Evolutionary conservation across 2,888 invertebrate species (phyloP).

Genomic region (Pandemis heparana): DNA sequence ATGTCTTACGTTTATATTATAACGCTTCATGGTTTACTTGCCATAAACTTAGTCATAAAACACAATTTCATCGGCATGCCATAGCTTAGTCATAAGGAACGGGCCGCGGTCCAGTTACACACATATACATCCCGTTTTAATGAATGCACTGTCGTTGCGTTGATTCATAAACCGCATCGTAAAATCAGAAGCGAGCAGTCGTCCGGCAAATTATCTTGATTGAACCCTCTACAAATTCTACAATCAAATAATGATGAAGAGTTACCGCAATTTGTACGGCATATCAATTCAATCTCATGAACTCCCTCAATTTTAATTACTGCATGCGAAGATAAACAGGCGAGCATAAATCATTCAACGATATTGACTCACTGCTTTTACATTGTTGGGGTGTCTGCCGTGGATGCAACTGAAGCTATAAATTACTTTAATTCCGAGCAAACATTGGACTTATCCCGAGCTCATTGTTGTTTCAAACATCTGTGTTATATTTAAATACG

Average conservation of each 20-base stretch:
- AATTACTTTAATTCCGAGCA: slow-evolving; percentile 55
- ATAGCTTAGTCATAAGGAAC: slow-evolving; percentile 62
- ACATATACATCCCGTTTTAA: slow-evolving; percentile 63
- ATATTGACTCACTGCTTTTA: slow-evolving; percentile 65
- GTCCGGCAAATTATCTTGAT: slow-evolving; percentile 56
- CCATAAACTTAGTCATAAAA: slow-evolving; percentile 44
- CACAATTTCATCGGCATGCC: slow-evolving; percentile 49
- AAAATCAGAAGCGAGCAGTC: slow-evolving; percentile 68
- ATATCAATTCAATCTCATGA: slow-evolving; percentile 29
- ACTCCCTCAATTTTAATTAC: slow-evolving; percentile 24
- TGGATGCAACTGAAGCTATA: slow-evolving; percentile 70
- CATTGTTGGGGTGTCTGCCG: slow-evolving; percentile 61
- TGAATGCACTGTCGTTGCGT: slow-evolving; percentile 69
- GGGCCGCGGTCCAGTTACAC: slow-evolving; percentile 56
- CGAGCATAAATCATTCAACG: slow-evolving; percentile 70
- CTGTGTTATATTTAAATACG: slow-evolving; percentile 38
- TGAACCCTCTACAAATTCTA: slow-evolving; percentile 54
- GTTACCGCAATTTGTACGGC: slow-evolving; percentile 30
- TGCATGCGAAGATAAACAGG: slow-evolving; percentile 45
- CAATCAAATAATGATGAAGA: slow-evolving; percentile 47
- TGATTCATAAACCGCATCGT: slow-evolving; percentile 71
- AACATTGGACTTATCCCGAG: slow-evolving; percentile 33
- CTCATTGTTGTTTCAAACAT: slow-evolving; percentile 35
- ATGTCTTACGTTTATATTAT: slow-evolving; percentile 16
- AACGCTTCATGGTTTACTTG: slow-evolving; percentile 28